Evolutionary conservation across 2,113 vertebrate species (phyloP).

Genomic region (Mustela nigripes): DNA sequence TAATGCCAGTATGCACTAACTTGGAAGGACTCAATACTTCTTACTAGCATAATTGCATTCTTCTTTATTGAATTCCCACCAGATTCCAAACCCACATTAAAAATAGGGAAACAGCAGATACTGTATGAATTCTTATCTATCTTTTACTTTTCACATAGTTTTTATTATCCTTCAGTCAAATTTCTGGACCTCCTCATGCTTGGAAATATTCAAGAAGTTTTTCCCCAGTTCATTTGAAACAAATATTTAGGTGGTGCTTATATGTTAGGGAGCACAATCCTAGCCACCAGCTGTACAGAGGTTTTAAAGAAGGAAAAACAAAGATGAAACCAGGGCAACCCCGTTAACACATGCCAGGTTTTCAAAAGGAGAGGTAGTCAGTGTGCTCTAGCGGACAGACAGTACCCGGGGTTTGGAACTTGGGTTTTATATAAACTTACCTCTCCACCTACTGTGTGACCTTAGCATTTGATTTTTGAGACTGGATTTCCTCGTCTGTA

Average conservation of each 20-base stretch:
- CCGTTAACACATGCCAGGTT: not conserved
- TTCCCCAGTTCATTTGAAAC: constrained; percentile 34
- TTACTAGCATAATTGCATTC: not conserved
- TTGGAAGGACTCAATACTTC: not conserved
- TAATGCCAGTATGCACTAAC: not conserved
- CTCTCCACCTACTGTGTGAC: not conserved
- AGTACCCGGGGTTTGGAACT: not conserved
- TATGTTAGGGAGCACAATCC: not conserved
- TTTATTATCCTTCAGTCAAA: not conserved
- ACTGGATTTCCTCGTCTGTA: not conserved
- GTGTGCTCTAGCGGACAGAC: not conserved
- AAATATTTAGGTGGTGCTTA: not conserved
- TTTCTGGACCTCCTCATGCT: not conserved
- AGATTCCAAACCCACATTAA: not conserved
- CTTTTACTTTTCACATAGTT: constrained; percentile 8
- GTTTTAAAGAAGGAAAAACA: not conserved
- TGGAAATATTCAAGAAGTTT: constrained; percentile 10
- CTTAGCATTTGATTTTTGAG: constrained; percentile 12
- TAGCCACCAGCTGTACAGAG: not conserved
- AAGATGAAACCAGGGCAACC: not conserved
- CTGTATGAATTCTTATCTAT: not conserved
- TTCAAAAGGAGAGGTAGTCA: not conserved
- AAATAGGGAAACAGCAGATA: not conserved
- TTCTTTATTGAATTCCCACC: not conserved
- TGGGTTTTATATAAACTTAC: not conserved